These are phyloP conservation scores for Halocynthia roretzi DNA, from an alignment of 23 tunicate species.

Conservation along the genomic window DNA sequence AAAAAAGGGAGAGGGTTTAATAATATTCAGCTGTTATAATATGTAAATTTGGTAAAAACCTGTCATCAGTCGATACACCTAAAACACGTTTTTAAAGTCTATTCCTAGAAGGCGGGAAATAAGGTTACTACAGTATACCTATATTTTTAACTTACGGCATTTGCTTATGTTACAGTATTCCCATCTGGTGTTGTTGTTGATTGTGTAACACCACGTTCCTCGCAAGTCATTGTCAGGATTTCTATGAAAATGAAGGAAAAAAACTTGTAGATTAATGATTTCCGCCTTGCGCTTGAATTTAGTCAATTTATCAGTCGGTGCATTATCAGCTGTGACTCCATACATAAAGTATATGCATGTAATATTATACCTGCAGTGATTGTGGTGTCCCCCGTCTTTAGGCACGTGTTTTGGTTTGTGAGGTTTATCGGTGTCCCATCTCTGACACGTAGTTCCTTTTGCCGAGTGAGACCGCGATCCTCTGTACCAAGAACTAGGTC, in stretches of 20 bases:
- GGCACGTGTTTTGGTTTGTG: constrained; percentile 61
- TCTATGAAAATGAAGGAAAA: constrained; percentile 15
- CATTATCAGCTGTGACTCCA: not conserved
- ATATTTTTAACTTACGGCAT: constrained; percentile 51
- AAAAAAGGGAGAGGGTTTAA: not conserved
- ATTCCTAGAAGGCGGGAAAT: no score
- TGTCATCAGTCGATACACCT: no score
- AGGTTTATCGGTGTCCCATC: constrained; percentile 76
- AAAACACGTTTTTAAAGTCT: no score
- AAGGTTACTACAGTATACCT: no score
- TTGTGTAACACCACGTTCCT: constrained; percentile 97
- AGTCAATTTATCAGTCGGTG: not conserved
- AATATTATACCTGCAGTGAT: constrained; percentile 62
- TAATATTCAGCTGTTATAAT: not conserved
- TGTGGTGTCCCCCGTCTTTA: constrained; percentile 52
- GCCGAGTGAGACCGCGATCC: constrained; percentile 45
- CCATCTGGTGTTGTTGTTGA: constrained; percentile 46
- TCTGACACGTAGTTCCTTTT: constrained; percentile 54
- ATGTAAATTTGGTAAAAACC: no score
- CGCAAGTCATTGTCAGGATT: constrained; percentile 74
- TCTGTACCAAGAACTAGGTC: constrained; percentile 55
- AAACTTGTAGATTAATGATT: no score
- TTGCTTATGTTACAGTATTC: constrained; percentile 71
- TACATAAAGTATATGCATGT: not conserved
- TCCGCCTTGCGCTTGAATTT: not conserved